Evolutionary conservation across 2,888 invertebrate species (phyloP).

Genomic region (Latrodectus elegans): DNA sequence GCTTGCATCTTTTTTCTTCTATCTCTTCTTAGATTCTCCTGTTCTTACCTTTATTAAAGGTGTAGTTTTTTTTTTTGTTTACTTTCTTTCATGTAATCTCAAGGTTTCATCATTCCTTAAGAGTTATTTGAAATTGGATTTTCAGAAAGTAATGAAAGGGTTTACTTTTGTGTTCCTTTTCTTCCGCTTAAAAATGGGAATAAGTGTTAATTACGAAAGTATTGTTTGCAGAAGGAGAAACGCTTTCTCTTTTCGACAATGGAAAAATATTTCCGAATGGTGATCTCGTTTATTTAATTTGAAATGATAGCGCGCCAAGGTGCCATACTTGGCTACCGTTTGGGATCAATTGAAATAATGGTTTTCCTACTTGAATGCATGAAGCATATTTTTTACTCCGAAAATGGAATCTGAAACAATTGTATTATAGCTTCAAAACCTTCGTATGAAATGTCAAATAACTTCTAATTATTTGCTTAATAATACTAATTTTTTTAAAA

Average conservation of each 20-base stretch:
- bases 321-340: no score
- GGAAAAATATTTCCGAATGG: background rate
- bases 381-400: no score
- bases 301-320: no score
- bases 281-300: background rate
- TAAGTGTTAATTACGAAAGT: conserved; percentile 17
- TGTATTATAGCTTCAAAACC: no score
- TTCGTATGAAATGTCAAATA: no score
- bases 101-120: conserved; percentile 21
- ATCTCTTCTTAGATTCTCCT: conserved; percentile 40
- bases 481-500: no score
- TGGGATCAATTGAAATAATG: no score
- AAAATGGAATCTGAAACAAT: no score
- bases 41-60: conserved; percentile 1
- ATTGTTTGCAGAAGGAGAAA: conserved; percentile 5
- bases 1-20: conserved; percentile 23
- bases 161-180: conserved; percentile 33
- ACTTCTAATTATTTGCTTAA: no score
- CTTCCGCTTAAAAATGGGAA: background rate
- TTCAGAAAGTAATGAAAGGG: conserved; percentile 31
- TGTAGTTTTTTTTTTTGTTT: background rate
- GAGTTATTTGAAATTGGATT: conserved; percentile 65
- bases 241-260: background rate
- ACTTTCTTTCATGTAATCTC: conserved; percentile 23
- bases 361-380: no score